phyloP scores from a whole-genome alignment of 2,888 invertebrate species.

The Napeogenes sylphis region DNA sequence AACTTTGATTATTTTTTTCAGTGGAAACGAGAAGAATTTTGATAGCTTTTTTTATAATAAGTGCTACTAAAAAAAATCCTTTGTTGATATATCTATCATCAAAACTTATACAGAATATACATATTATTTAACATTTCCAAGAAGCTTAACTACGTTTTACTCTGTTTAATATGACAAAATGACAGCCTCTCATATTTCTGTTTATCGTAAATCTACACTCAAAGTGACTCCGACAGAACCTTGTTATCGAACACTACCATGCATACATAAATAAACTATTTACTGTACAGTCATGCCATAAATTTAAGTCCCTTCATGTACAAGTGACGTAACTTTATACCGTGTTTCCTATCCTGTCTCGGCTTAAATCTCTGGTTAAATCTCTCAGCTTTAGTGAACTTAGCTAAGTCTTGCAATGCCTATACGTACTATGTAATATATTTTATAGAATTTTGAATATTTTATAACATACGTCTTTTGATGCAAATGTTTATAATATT shows the following conservation, averaged over 20 bases:
- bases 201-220: slow-evolving; percentile 9
- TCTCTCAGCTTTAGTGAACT: slow-evolving; percentile 12
- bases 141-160: background rate
- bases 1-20: too few relatives aligned
- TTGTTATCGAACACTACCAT: slow-evolving; percentile 13
- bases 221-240: slow-evolving; percentile 13
- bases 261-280: slow-evolving; percentile 14
- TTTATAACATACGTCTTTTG: too few relatives aligned
- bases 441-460: background rate
- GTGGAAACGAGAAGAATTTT: too few relatives aligned
- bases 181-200: background rate
- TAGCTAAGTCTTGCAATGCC: background rate
- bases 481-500: too few relatives aligned
- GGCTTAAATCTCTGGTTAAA: slow-evolving; percentile 7
- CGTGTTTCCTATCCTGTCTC: slow-evolving; percentile 22
- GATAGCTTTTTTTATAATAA: too few relatives aligned
- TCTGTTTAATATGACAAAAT: background rate
- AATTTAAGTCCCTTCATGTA: slow-evolving; percentile 20
- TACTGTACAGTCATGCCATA: slow-evolving; percentile 17
- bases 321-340: slow-evolving; percentile 27
- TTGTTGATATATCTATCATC: too few relatives aligned
- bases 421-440: background rate
- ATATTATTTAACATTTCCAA: too few relatives aligned
- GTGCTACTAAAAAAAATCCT: too few relatives aligned
- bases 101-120: too few relatives aligned